phyloP scores from a whole-genome alignment of 2,888 invertebrate species.

The Synanthedon vespiformis region DNA sequence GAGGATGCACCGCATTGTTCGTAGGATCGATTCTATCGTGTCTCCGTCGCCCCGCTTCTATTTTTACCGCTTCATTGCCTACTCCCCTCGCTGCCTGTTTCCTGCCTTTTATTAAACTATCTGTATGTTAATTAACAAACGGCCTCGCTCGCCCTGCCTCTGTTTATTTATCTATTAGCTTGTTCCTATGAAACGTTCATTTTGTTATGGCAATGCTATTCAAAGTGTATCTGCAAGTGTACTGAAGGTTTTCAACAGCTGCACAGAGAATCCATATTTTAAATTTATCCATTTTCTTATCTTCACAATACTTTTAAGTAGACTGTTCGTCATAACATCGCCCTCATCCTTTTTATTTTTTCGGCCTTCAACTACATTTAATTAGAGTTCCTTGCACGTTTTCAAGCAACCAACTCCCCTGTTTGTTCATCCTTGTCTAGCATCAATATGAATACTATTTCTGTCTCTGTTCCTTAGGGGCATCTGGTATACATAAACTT shows the following conservation, averaged over 20 bases:
- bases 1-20: conserved; percentile 49
- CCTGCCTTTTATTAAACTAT: conserved; percentile 71
- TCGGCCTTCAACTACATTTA: conserved; percentile 61
- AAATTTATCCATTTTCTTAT: too few relatives aligned
- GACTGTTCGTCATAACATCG: conserved; percentile 13
- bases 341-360: conserved; percentile 46
- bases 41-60: conserved; percentile 59
- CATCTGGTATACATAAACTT: conserved; percentile 68
- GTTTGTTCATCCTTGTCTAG: conserved; percentile 36
- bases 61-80: conserved; percentile 70
- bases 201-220: conserved; percentile 10
- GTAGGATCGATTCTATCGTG: conserved; percentile 56
- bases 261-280: too few relatives aligned
- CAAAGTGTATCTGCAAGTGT: background rate
- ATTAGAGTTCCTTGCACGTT: conserved; percentile 58
- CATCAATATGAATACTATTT: conserved; percentile 30
- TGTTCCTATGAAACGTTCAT: conserved; percentile 39
- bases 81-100: conserved; percentile 64
- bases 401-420: conserved; percentile 49
- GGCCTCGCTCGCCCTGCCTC: conserved; percentile 44
- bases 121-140: conserved; percentile 68
- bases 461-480: conserved; percentile 58
- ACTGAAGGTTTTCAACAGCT: too few relatives aligned
- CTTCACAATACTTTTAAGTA: too few relatives aligned
- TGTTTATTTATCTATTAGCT: conserved; percentile 62